Percentiles rank a stretch among this genome's conserved stretches.
Conservation (phyloP, 1,140 invertebrate species). For the Spodoptera litura region DNA sequence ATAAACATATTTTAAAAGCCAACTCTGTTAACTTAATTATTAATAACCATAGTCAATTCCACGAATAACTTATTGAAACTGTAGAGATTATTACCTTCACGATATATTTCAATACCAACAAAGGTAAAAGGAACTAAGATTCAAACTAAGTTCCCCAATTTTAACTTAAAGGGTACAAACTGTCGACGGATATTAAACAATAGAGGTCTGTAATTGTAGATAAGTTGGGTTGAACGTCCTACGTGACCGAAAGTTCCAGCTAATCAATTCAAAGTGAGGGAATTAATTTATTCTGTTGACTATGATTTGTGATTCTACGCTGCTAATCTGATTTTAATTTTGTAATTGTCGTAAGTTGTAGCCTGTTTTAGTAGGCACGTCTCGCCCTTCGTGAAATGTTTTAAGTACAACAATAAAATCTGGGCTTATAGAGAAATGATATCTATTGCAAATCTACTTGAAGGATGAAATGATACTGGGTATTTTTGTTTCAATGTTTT, state of each 20-base stretch:
- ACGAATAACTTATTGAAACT: neutral
- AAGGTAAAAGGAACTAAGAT: conserved; percentile 12
- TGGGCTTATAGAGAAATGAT: no score
- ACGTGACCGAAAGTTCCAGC: conserved; percentile 27
- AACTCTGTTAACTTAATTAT: no score
- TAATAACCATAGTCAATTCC: neutral
- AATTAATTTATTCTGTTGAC: conserved; percentile 33
- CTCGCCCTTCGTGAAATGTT: no score
- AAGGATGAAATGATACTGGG: no score
- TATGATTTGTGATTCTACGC: conserved; percentile 12
- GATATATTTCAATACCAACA: conserved; percentile 21
- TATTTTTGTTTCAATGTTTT: no score
- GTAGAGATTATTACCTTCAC: neutral
- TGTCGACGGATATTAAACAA: conserved; percentile 28
- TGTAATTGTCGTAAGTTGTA: conserved; percentile 9
- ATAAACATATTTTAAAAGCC: no score
- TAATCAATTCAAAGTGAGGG: conserved; percentile 8
- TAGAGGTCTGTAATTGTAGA: conserved; percentile 32
- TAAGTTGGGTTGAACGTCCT: conserved; percentile 18
- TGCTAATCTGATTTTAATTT: conserved; percentile 22
- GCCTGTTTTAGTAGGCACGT: neutral
- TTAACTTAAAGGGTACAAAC: conserved; percentile 29
- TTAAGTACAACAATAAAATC: no score
- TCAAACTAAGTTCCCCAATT: conserved; percentile 14
- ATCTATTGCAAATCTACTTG: no score